A percentile compares a stretch with the other conserved stretches of the same genome.
Evolutionary conservation across 2,113 vertebrate species (phyloP).

Genomic region (Eubucco bourcierii): DNA sequence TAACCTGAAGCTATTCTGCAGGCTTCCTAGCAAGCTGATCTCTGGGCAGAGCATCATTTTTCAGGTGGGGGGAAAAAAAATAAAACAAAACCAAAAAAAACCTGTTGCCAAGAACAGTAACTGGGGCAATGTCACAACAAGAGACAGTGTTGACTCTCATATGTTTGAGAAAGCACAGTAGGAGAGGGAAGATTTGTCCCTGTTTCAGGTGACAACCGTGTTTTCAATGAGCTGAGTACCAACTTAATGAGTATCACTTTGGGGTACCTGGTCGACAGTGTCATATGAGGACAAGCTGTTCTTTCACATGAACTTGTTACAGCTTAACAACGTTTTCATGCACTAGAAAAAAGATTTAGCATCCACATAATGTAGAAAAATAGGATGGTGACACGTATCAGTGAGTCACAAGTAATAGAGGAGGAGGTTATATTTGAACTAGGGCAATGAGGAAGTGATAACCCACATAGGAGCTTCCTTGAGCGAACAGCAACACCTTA

Average conservation of each 20-base stretch:
- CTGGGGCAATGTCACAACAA: not conserved
- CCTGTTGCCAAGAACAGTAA: not conserved
- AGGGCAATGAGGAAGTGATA: conserved; percentile 1
- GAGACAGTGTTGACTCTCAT: rapidly evolving
- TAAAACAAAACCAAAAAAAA: not conserved
- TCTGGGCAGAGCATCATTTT: not conserved
- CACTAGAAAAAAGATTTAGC: not conserved
- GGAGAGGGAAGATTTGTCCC: not conserved
- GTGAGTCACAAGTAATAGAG: conserved; percentile 12
- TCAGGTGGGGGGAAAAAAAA: not conserved
- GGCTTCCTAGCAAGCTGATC: not conserved
- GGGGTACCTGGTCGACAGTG: not conserved
- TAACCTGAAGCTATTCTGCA: not conserved
- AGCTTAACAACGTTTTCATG: not conserved
- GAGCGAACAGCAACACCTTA: not conserved
- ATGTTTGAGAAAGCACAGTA: not conserved
- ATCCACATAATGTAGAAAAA: not conserved
- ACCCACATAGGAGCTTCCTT: not conserved
- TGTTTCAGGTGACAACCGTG: not conserved
- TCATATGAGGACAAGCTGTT: not conserved
- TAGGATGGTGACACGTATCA: not conserved
- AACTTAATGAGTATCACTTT: not conserved
- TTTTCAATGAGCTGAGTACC: not conserved
- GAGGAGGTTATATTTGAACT: not conserved
- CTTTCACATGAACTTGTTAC: not conserved